Conservation (phyloP, 2,888 invertebrate genomes). For the Pantelozetes paolii region DNA sequence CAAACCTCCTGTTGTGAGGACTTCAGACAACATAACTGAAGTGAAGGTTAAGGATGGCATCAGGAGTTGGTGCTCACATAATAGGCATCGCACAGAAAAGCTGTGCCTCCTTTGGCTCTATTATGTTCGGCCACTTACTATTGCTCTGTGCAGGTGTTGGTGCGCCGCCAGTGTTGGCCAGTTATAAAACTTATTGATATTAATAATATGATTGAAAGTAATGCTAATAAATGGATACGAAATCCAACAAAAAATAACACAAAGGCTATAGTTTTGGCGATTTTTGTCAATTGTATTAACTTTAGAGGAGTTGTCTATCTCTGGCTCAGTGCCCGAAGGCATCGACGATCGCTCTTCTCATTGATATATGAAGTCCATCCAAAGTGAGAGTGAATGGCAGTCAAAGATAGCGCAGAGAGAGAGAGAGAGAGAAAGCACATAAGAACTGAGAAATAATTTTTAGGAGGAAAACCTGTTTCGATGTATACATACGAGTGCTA, state of each 20-base stretch:
- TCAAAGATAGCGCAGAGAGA: too few species aligned
- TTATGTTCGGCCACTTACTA: not conserved
- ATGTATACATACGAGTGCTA: not conserved
- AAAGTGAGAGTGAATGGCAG: too few species aligned
- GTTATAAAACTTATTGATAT: not conserved
- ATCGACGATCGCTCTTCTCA: too few species aligned
- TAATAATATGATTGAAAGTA: not conserved
- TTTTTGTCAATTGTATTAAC: too few species aligned
- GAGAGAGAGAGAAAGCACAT: not conserved
- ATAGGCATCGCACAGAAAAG: not conserved
- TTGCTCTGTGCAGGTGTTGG: not conserved
- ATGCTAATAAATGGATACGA: too few species aligned
- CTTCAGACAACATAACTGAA: not conserved
- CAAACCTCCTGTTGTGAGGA: slow-evolving; percentile 14
- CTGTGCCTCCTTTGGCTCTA: slow-evolving; percentile 1
- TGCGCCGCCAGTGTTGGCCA: not conserved
- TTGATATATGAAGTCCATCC: not conserved
- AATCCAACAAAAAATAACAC: too few species aligned
- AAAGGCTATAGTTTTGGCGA: too few species aligned
- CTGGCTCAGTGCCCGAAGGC: not conserved
- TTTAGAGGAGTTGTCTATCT: not conserved
- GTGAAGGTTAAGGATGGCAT: slow-evolving; percentile 21
- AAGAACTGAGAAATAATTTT: slow-evolving; percentile 11
- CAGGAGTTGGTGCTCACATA: slow-evolving; percentile 1
- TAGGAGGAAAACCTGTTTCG: not conserved